Evolutionary conservation across 2,888 invertebrate species (phyloP), one percentile per base, ranked within the genome.

Genomic region (Lepidocyrtoides sp.): DNA sequence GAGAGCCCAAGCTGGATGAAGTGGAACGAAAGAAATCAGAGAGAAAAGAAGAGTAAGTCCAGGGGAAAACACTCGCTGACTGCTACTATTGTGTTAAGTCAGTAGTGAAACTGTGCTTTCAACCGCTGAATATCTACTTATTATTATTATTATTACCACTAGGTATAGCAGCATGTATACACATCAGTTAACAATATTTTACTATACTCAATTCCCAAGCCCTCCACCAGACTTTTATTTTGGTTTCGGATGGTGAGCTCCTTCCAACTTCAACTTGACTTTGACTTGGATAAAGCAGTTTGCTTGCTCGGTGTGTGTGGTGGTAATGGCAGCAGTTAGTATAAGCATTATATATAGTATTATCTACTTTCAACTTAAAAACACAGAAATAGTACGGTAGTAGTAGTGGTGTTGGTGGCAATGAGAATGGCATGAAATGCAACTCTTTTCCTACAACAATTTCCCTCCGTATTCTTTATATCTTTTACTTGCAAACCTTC

Each of bases 141-240:
- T 29, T 44, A 44, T 14, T 54, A 54, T 54, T 54, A 0, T 17
- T 54, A 54, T 54, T 54, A n/a, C 14, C 17, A 36, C 5, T 26
- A 32, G 14, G 26, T 54, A 29, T 26, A 20, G 23, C 20, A 57
- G 26, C 14, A 77, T 51, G 54, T 29, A 29, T 12, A 77, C 75
- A 77, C 75, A 77, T 32, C 77, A 77, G 51, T 29, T 51, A 77
- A 54, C 77, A 77, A 77, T 77, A 77, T 54, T 77, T 77, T 51
- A 29, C 77, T 32, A n/a, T 26, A 29, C 51, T 51, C 23, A 77
- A 82, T 82, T 82, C 63, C 82, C 82, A 60, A 44, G 26, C 60
- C 60, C 44, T 44, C 63, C 14, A 54, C 72, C 44, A 75, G 23
- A 23, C 26, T 81, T 81, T 54, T 51, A 36, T 57, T 54, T 81